phyloP scores from a whole-genome alignment of 2,113 vertebrate genomes.

The Buteo buteo region DNA sequence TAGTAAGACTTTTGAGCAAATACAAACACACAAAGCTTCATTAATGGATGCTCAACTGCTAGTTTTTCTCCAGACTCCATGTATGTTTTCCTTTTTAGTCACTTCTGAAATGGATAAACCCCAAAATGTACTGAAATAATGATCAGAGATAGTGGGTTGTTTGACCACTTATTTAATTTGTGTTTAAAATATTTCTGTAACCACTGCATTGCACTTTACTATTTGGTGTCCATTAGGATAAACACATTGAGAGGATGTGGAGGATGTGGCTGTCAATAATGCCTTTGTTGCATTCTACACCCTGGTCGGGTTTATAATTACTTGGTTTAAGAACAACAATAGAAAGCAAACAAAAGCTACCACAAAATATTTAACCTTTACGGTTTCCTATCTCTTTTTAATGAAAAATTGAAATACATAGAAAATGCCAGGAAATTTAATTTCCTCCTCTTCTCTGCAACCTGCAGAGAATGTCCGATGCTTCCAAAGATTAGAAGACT shows the following conservation, averaged over 20 bases:
- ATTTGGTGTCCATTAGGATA: not conserved
- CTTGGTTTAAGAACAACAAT: not conserved
- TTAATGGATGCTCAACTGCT: not conserved
- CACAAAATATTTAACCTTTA: slow-evolving; percentile 2
- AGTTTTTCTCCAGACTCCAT: not conserved
- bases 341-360: not conserved
- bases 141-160: not conserved
- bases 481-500: not conserved
- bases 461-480: not conserved
- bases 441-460: not conserved
- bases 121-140: not conserved
- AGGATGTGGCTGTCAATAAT: slow-evolving; percentile 17
- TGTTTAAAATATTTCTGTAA: not conserved
- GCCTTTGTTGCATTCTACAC: not conserved
- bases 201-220: not conserved
- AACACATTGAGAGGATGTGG: not conserved
- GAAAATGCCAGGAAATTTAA: not conserved
- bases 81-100: not conserved
- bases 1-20: not conserved
- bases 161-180: not conserved
- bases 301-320: not conserved
- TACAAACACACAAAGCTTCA: not conserved
- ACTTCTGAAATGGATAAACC: not conserved
- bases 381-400: not conserved
- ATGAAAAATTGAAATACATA: not conserved